These are phyloP conservation scores for Schrankia costaestrigalis DNA, from an alignment of 2,888 invertebrate species.

Conservation along the genomic window DNA sequence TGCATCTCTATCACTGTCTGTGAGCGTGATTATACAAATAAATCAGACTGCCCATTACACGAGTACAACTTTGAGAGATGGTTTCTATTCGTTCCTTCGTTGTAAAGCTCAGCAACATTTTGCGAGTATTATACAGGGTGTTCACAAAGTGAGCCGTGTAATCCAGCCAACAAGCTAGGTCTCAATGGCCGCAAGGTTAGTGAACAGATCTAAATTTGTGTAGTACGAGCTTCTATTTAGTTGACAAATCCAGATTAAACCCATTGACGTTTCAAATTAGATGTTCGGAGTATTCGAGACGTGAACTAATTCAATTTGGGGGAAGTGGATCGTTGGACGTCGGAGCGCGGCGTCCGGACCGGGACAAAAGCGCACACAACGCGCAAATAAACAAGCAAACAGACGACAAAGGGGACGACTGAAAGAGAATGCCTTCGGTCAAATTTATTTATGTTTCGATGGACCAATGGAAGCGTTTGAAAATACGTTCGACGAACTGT, in stretches of 20 bases:
- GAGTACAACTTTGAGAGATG: too few species aligned
- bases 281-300: conserved; percentile 45
- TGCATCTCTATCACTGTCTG: too few species aligned
- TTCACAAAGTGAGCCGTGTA: background rate
- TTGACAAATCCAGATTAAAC: conserved; percentile 65
- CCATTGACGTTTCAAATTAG: conserved; percentile 68
- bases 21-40: too few species aligned
- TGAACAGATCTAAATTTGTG: conserved; percentile 9
- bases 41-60: too few species aligned
- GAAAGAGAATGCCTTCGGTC: conserved; percentile 41
- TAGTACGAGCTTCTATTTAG: conserved; percentile 24
- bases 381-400: conserved; percentile 41
- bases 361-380: conserved; percentile 56
- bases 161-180: conserved; percentile 4
- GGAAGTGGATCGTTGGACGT: conserved; percentile 51
- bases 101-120: too few species aligned
- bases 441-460: conserved; percentile 47
- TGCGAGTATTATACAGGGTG: too few species aligned
- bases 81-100: too few species aligned
- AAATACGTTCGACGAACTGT: conserved; percentile 37
- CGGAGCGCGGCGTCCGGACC: conserved; percentile 31
- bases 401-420: conserved; percentile 44
- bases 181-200: conserved; percentile 9
- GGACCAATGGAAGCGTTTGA: conserved; percentile 38
- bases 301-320: conserved; percentile 61